These are phyloP conservation scores for Epinephelus malabaricus DNA, from an alignment of 2,797 vertebrate genomes.

Conservation along the genomic window DNA sequence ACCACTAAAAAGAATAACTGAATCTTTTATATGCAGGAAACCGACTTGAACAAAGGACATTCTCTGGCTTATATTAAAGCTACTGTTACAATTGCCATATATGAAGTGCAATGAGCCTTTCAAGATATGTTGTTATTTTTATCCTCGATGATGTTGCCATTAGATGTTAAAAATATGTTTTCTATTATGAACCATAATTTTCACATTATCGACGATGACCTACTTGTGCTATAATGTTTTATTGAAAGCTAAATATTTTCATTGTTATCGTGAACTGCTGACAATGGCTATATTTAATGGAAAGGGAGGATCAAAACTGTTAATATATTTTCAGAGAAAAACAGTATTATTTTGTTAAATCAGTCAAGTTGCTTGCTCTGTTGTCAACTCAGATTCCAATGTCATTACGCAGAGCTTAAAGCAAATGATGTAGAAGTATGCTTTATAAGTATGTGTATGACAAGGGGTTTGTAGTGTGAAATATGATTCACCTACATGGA, in stretches of 20 bases:
- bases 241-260: slow-evolving; percentile 87
- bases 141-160: slow-evolving; percentile 82
- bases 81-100: slow-evolving; percentile 93
- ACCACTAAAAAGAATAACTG: slow-evolving; percentile 75
- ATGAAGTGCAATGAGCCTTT: slow-evolving; percentile 93
- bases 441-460: slow-evolving; percentile 89
- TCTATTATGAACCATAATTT: slow-evolving; percentile 86
- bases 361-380: slow-evolving; percentile 89
- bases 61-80: slow-evolving; percentile 97
- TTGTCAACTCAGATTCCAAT: slow-evolving; percentile 83
- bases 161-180: slow-evolving; percentile 86
- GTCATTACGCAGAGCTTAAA: slow-evolving; percentile 86
- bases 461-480: slow-evolving; percentile 67
- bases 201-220: slow-evolving; percentile 80
- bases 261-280: slow-evolving; percentile 85
- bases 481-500: slow-evolving; percentile 53
- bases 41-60: slow-evolving; percentile 90
- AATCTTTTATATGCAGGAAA: slow-evolving; percentile 88
- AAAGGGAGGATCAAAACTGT: slow-evolving; percentile 80
- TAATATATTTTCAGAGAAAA: slow-evolving; percentile 90
- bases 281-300: slow-evolving; percentile 86
- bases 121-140: slow-evolving; percentile 87
- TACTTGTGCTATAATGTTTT: slow-evolving; percentile 84
- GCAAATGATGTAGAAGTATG: slow-evolving; percentile 88
- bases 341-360: slow-evolving; percentile 92